Conservation (phyloP, 2,797 vertebrate genomes). For the Morus bassanus region DNA sequence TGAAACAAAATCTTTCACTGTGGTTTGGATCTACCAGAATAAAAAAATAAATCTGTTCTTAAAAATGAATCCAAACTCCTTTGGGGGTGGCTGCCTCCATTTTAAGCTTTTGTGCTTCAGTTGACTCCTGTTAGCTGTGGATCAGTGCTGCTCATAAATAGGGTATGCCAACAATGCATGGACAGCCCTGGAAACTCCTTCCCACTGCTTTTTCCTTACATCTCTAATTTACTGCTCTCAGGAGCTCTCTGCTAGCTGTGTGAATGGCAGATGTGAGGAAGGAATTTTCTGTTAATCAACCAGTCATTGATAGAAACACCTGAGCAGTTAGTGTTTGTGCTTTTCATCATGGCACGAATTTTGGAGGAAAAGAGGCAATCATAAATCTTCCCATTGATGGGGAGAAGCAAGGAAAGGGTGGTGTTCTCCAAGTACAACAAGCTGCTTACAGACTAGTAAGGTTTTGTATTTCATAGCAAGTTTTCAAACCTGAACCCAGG, state of each 20-base stretch:
- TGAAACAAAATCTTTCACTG: neutral
- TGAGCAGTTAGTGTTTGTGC: neutral
- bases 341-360: neutral
- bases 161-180: neutral
- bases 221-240: neutral
- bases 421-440: neutral
- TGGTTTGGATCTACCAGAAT: neutral
- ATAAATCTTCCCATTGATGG: neutral
- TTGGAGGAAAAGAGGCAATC: neutral
- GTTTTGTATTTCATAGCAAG: neutral
- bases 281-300: neutral
- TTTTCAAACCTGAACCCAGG: neutral
- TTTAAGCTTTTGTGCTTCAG: neutral
- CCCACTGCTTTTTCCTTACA: neutral
- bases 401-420: neutral
- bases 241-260: neutral
- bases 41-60: neutral
- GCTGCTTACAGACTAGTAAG: neutral
- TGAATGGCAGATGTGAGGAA: neutral
- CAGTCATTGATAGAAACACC: neutral
- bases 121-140: neutral
- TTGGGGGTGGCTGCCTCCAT: neutral
- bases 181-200: neutral
- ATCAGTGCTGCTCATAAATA: neutral
- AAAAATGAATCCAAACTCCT: neutral